Base-by-base conservation (phyloP, 2,797 vertebrate genomes). In the Alauda arvensis region DNA sequence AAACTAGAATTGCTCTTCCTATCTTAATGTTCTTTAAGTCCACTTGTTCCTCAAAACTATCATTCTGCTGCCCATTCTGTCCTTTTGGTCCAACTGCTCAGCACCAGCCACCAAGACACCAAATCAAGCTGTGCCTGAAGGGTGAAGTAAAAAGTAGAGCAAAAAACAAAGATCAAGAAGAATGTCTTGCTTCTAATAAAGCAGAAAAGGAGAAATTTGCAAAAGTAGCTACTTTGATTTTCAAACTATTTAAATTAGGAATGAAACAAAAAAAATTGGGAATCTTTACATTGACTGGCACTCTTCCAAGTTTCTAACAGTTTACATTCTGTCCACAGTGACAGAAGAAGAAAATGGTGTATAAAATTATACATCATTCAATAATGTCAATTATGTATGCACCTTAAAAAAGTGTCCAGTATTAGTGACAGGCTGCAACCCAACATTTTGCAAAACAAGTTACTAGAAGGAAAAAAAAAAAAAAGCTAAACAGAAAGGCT, bases 371-470 rank as follows among this genome's bases (percentile, higher is more conserved):
- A 60, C 6, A 12, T 46, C 51, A 46, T 83, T 77, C 76, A 24
- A 63, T 33, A 49, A 10, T 33, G 14, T 20, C 19, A 83, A 10
- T 69, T 66, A 46, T 15, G 8, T 3, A 49, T 0, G 0, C 1
- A 2, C 18, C 65, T 78, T 48, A 20, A 61, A 77, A 72, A 72
- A 46, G 6, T 8, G 33, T 21, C 12, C 20, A 28, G 7, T 14
- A 33, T 19, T 53, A 84, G 55, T 8, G 19, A 76, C 2, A 71
- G 46, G 18, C 63, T 67, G n/a, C 37, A 69, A 78, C 13, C 62
- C 77, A 62, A 28, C 13, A 42, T 68, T 86, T 56, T 59, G 40
- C 37, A 61, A 67, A 34, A 65, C 29, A 71, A 65, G 37, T 65
- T 79, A 74, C 37, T 52, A 57, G 53, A 83, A 71, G n/a, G 53